Evolutionary conservation across 1,140 invertebrate species (phyloP).

Genomic region (Cydia fagiglandana): DNA sequence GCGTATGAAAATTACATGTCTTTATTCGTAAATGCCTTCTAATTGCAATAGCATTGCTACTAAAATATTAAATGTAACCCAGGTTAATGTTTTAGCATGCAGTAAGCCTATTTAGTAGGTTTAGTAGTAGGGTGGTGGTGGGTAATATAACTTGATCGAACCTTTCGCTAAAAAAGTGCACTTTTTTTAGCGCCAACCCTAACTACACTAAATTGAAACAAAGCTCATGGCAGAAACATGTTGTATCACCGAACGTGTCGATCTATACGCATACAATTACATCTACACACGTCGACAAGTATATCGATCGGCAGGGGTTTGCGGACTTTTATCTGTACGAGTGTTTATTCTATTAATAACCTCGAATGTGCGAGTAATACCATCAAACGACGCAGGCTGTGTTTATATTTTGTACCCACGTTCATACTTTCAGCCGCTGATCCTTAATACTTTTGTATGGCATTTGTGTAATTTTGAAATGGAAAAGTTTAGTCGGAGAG

Average conservation of each 20-base stretch:
- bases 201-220: conserved; percentile 20
- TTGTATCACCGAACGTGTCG: conserved; percentile 17
- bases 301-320: conserved; percentile 23
- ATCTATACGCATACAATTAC: conserved; percentile 24
- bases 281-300: conserved; percentile 12
- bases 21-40: not conserved
- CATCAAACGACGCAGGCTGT: conserved; percentile 15
- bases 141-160: too few relatives aligned
- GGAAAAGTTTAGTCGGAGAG: not conserved
- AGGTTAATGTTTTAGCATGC: not conserved
- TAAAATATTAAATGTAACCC: not conserved
- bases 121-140: too few relatives aligned
- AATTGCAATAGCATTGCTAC: not conserved
- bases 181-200: conserved; percentile 2
- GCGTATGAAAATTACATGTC: not conserved
- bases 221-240: conserved; percentile 16
- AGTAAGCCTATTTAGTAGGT: not conserved
- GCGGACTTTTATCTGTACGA: conserved; percentile 22
- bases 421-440: not conserved
- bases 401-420: conserved; percentile 3
- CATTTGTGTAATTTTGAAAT: not conserved
- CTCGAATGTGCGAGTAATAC: conserved; percentile 7
- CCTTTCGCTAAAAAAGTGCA: too few relatives aligned
- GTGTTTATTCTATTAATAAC: conserved; percentile 19
- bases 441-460: not conserved